Evolutionary conservation across 2,113 vertebrate genomes (phyloP).

Genomic region (Montifringilla adamsi): DNA sequence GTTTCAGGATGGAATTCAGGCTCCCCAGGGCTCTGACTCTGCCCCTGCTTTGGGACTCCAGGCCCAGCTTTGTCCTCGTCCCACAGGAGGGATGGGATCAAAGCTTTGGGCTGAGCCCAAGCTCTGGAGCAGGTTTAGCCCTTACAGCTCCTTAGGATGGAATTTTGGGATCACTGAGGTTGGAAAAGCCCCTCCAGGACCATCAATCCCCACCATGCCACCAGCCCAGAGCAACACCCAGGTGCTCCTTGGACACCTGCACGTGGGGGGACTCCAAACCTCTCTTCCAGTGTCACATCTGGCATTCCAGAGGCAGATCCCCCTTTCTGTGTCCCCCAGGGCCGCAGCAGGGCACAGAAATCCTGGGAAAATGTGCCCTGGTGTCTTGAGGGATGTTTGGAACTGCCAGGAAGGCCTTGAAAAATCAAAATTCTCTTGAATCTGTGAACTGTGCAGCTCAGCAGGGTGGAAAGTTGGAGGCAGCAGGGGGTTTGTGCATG

Average conservation of each 20-base stretch:
- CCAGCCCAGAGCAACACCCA: background rate
- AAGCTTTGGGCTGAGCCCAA: background rate
- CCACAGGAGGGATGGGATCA: fast-evolving
- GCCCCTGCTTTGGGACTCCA: background rate
- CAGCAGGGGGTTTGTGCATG: fast-evolving
- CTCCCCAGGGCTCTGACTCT: background rate
- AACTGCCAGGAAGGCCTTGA: background rate
- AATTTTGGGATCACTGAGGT: background rate
- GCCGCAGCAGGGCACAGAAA: background rate
- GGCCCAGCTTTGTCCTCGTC: background rate
- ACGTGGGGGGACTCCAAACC: background rate
- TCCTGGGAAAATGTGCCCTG: background rate
- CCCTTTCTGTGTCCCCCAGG: background rate
- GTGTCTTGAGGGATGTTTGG: background rate
- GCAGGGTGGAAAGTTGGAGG: fast-evolving
- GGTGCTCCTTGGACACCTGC: background rate
- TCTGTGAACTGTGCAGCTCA: background rate
- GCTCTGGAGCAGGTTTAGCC: background rate
- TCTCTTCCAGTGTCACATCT: background rate
- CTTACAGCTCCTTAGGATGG: background rate
- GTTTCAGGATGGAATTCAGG: background rate
- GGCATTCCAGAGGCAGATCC: background rate
- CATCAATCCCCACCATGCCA: background rate
- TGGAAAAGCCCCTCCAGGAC: background rate
- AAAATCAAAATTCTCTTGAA: background rate